phyloP scores from a whole-genome alignment of 2,888 invertebrate genomes.

The Dryobota labecula region DNA sequence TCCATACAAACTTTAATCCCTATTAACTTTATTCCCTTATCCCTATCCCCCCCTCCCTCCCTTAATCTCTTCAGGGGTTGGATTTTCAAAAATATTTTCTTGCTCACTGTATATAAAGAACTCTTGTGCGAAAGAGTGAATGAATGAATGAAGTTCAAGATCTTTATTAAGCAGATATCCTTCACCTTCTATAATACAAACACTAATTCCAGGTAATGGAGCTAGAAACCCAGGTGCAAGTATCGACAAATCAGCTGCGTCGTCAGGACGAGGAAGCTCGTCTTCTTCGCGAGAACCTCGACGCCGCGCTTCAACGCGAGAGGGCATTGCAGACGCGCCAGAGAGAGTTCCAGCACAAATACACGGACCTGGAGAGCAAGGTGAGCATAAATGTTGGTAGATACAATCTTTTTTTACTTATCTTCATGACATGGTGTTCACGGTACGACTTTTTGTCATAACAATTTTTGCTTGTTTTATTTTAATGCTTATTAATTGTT shows the following conservation, averaged over 20 bases:
- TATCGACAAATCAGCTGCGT: slow-evolving; percentile 96
- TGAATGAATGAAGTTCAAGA: not conserved
- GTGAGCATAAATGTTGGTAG: slow-evolving; percentile 64
- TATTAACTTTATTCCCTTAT: not conserved
- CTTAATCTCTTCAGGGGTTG: not conserved
- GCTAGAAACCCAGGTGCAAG: slow-evolving; percentile 98
- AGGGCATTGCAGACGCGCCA: slow-evolving; percentile 94
- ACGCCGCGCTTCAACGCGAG: slow-evolving; percentile 93
- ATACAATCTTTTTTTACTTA: slow-evolving; percentile 37
- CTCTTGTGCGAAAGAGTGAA: not conserved
- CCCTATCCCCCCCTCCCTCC: no score
- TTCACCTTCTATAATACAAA: not conserved
- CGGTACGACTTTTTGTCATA: slow-evolving; percentile 20
- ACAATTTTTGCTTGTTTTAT: slow-evolving; percentile 24
- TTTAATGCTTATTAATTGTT: slow-evolving; percentile 34
- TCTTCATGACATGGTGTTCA: slow-evolving; percentile 41
- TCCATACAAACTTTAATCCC: not conserved
- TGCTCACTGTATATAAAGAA: not conserved
- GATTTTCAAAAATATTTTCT: not conserved
- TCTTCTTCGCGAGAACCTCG: slow-evolving; percentile 94
- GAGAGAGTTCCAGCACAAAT: slow-evolving; percentile 94
- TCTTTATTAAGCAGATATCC: not conserved
- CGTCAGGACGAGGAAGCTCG: slow-evolving; percentile 98
- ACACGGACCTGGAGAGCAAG: slow-evolving; percentile 91
- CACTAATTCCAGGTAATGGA: slow-evolving; percentile 93